Evolutionary conservation across 2,113 vertebrate genomes (phyloP), one percentile per base, ranked within the genome.

Genomic region (Podocnemis expansa): DNA sequence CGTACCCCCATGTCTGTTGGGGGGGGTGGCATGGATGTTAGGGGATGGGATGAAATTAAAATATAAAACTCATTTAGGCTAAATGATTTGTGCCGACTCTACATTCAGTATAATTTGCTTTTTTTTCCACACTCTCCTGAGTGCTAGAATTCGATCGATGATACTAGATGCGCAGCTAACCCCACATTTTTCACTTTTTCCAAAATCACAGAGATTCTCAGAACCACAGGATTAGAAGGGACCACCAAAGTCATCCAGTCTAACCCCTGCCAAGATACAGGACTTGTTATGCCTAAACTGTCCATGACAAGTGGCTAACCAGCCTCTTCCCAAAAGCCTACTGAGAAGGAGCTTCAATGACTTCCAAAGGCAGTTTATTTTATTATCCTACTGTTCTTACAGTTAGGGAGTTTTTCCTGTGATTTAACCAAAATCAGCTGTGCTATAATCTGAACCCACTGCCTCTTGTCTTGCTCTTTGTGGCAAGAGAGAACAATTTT

Each of bases 1-100:
- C 17, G 2, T 8, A 8, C 12, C 14, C 31, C 79, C 21, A 19
- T 5, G 19, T n/a, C 5, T 3, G 21, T 1, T 22, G 17, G 12
- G 29, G 21, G 19, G 13, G 4, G 16, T 12, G 27, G 47, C 11
- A 21, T 2, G 17, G 8, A 22, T 34, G 34, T 24, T 43, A 9
- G 47, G 34, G 19, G 10, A 2, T 4, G 11, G 56, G 27, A 17
- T 67, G 16, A 67, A 67, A 67, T n/a, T 34, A 63, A 63, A 63
- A 14, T 8, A 60, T 60, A 60, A 60, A 60, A 60, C 29, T 34
- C 11, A 63, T 63, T 34, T 34, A 63, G 34, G 58, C 58, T 63
- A 34, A 63, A 63, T 60, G 29, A 27, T 60, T 31, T 60, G 31
- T 60, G 58, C 29, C 5, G 31, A 13, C 31, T 60, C 10, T 60